phyloP scores from a whole-genome alignment of 2,797 vertebrate genomes.

The Clarias fuscus region DNA sequence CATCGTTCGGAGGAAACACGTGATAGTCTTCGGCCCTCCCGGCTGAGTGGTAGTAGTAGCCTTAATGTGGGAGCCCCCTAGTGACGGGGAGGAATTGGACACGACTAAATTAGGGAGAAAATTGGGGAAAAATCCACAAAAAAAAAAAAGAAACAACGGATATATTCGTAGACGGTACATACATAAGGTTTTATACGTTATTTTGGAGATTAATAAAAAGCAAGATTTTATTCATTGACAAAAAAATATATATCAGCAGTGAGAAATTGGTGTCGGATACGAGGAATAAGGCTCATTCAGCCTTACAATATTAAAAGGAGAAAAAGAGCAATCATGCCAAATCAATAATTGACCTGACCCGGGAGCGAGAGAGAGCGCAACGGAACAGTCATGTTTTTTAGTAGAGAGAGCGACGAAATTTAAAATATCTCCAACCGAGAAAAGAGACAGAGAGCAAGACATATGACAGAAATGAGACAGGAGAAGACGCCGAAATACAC shows the following conservation, averaged over 20 bases:
- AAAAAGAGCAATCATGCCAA: background rate
- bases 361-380: background rate
- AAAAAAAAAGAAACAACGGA: too few species aligned
- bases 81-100: too few species aligned
- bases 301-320: background rate
- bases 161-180: too few species aligned
- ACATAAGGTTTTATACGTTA: too few species aligned
- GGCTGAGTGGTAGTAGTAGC: too few species aligned
- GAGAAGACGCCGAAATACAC: conserved; percentile 12
- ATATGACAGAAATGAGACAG: background rate
- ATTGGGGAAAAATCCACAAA: too few species aligned
- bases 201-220: background rate
- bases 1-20: too few species aligned
- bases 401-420: background rate
- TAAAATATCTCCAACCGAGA: background rate
- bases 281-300: background rate
- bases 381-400: background rate
- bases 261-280: background rate
- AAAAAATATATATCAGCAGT: background rate
- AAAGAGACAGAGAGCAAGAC: background rate
- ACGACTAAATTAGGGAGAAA: too few species aligned
- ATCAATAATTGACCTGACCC: background rate
- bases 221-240: background rate
- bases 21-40: too few species aligned
- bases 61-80: too few species aligned